Evolutionary conservation across 2,888 invertebrate species (phyloP), one percentile per base, ranked within the genome.

Genomic region (Pterostichus niger): DNA sequence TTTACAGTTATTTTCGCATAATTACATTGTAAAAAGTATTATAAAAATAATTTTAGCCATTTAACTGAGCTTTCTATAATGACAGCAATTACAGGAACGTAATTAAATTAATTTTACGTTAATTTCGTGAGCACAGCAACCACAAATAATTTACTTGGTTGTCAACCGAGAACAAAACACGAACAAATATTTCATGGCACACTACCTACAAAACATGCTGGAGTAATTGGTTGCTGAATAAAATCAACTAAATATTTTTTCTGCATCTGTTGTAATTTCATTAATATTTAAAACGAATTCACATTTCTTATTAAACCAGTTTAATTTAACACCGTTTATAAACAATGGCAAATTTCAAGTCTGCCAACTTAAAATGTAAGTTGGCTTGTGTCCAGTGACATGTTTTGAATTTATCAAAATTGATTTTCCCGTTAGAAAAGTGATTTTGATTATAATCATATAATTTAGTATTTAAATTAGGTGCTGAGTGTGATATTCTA

Each of bases 331-430:
- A 3, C 31, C 15, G 44, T 0, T 31, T 7, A 75, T 71, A 71
- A 71, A 71, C 11, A 44, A 56, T 56, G 9, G 10, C n/a, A 10
- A 56, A 17, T 17, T 13, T 17, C 56, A 56, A 44, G 44, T 40
- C 46, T 13, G 44, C 68, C 40, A 44, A 71, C 68, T 15, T 71
- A 71, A 71, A 71, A 71, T 46, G 44, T 44, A 6, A 10, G 40
- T 17, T 75, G 75, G 75, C 75, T 31, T 6, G 9, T 11, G 9
- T 49, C 75, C 75, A 75, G 33, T 75, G 33, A 73, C 73, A 46
- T 73, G 73, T 73, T 73, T 73, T 46, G 71, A 46, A 46, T 73
- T 73, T 73, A 73, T 73, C 49, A 49, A 75, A 75, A 75, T 75
- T 52, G 44, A 15, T 49, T 17, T 75, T 75, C 75, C 75, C 64